Evolutionary conservation across 2,888 invertebrate genomes (phyloP), one percentile per base, ranked within the genome.

Genomic region (Spisula solida): DNA sequence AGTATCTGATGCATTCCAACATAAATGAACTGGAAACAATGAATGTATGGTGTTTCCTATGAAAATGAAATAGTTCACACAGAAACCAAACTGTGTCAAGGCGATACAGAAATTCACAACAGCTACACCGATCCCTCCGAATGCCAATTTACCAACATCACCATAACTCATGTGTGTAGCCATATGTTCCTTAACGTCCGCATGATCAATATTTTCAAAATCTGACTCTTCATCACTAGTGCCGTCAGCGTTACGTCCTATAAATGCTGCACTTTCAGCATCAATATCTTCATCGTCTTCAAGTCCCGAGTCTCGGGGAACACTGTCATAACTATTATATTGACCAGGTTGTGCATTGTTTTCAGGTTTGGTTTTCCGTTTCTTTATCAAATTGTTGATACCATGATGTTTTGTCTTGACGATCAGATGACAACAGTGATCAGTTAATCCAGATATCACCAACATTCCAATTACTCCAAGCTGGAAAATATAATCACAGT

Each of bases 51-150:
- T 96, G 87, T 96, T 96, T 10, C 96, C 96, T 20, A 96, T 93
- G 82, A 96, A 96, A 41, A 96, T 96, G 88, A 94, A 96, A 90
- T 96, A 96, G 16, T 90, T 93, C 0, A 96, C 93, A 92, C 95
- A 95, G 78, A 96, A 96, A 8, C 95, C 95, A 92, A 95, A 96
- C 93, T 96, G 96, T 5, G 96, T 96, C 60, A 96, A 87, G 29
- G 95, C 92, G 8, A 96, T 93, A 81, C 94, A 94, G 20, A 94
- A 86, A 82, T 96, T 95, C 5, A 96, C 96, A 20, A 96, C 85
- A 31, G 90, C 92, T 5, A 94, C 86, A 29, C 96, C 96, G 12
- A 86, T 47, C 60, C 87, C 91, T n/a, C 96, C 96, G 88, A 93
- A 95, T 8, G 94, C 93, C 18, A 94, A 81, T 60, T 93, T 92